These are phyloP conservation scores for Odontophorus gujanensis DNA, from an alignment of 2,113 vertebrate genomes.

Conservation along the genomic window DNA sequence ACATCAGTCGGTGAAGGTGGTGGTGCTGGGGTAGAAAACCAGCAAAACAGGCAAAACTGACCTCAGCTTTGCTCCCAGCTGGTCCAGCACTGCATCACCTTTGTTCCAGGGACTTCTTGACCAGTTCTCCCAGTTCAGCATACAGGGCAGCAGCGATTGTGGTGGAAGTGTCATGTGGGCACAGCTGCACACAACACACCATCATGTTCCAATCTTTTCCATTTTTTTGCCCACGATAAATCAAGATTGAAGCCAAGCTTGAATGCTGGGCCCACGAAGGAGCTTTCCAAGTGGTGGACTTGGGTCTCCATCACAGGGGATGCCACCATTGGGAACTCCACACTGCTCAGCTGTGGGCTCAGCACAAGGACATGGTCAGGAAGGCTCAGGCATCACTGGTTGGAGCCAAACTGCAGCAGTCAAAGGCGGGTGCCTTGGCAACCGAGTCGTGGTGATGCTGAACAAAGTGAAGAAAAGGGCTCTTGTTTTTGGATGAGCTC, in stretches of 20 bases:
- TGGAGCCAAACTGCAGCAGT: slow-evolving; percentile 45
- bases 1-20: not conserved
- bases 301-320: not conserved
- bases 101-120: not conserved
- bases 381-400: not conserved
- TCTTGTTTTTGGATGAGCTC: slow-evolving; percentile 65
- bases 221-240: not conserved
- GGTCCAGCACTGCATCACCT: too few relatives aligned
- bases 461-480: slow-evolving; percentile 51
- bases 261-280: not conserved
- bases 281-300: rapidly evolving
- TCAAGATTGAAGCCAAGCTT: rapidly evolving
- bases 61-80: not conserved
- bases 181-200: not conserved
- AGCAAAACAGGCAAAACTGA: not conserved
- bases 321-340: rapidly evolving
- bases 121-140: not conserved
- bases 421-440: slow-evolving; percentile 54
- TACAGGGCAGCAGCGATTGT: rapidly evolving
- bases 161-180: rapidly evolving
- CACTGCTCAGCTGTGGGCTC: rapidly evolving
- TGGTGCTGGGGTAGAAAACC: rapidly evolving
- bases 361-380: rapidly evolving
- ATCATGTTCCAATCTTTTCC: not conserved
- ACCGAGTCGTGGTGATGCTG: slow-evolving; percentile 1